These are phyloP conservation scores for Drosophila virilis DNA, from an alignment of 1,140 invertebrate genomes.

Conservation along the genomic window DNA sequence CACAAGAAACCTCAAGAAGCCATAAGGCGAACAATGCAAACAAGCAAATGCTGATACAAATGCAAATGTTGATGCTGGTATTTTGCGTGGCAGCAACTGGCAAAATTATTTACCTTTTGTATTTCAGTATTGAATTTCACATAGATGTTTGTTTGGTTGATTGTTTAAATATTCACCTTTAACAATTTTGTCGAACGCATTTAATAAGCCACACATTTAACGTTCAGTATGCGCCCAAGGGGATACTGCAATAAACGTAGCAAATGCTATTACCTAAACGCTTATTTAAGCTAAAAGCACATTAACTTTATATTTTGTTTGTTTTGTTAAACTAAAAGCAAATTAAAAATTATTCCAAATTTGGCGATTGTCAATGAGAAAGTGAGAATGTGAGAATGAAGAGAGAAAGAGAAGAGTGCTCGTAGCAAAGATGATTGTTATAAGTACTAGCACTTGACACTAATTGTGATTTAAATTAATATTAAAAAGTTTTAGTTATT, in stretches of 20 bases:
- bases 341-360: conserved; percentile 1
- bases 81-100: conserved; percentile 8
- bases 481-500: conserved; percentile 40
- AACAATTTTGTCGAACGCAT: conserved; percentile 7
- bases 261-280: conserved; percentile 7
- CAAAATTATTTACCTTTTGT: conserved; percentile 29
- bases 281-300: conserved; percentile 1
- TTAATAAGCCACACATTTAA: conserved; percentile 2
- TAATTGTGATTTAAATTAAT: conserved; percentile 47
- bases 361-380: background rate
- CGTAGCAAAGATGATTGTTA: background rate
- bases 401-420: no score
- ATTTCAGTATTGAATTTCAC: conserved; percentile 33
- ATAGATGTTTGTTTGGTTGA: conserved; percentile 40
- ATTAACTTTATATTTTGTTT: background rate
- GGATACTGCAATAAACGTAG: conserved; percentile 4
- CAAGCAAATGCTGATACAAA: background rate
- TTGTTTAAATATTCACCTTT: conserved; percentile 10
- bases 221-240: conserved; percentile 11
- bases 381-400: background rate
- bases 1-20: conserved; percentile 48
- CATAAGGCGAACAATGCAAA: conserved; percentile 32
- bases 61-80: background rate
- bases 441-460: conserved; percentile 10
- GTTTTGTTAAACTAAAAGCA: background rate